Base-by-base conservation (phyloP, 2,797 vertebrate genomes). In the Eupleurogrammus muticus region DNA sequence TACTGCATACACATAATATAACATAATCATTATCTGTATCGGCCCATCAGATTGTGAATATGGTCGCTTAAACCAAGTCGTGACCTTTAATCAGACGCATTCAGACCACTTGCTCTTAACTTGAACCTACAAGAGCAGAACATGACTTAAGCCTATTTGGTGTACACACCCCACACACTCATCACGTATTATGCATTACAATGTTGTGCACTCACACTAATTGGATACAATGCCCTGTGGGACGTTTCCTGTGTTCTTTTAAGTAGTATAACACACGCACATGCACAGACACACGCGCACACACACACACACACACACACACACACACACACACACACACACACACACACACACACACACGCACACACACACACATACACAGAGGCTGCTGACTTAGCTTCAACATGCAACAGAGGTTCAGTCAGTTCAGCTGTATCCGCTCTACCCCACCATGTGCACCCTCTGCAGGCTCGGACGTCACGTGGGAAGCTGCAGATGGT, bases 221-320 rank as follows among this genome's bases (percentile, higher is more conserved):
- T 80, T 86, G 71, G 63, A 83, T 71, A 75, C 78, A 20, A 85
- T 72, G 77, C 65, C 76, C 76, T 84, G 47, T 66, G 72, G 84
- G 59, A 66, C 75, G 80, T 84, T 89, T 90, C 82, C 83, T 85
- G 55, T 79, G 59, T 84, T 80, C n/a, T 82, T 84, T 52, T 73
- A 79, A 70, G 72, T 73, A 70, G 61, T 88, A 85, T 87, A 87
- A 57, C 40, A 52, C 49, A 50, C 50, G 46, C 32, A 63, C 50
- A 38, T 46, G 28, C 64, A 57, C 56, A 48, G 63, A 34, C 66
- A 70, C 40, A 70, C n/a, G n/a, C n/a, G n/a, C n/a, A n/a, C n/a
- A 28, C 28, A 28, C n/a, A 56, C 59, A 40, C 53, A 47, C 61
- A 60, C 20, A 35, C 42, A 38, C 49, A 63, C 17, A 70, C 24